These are phyloP conservation scores for Marmota monax DNA, from an alignment of 2,113 vertebrate genomes.

Conservation along the genomic window DNA sequence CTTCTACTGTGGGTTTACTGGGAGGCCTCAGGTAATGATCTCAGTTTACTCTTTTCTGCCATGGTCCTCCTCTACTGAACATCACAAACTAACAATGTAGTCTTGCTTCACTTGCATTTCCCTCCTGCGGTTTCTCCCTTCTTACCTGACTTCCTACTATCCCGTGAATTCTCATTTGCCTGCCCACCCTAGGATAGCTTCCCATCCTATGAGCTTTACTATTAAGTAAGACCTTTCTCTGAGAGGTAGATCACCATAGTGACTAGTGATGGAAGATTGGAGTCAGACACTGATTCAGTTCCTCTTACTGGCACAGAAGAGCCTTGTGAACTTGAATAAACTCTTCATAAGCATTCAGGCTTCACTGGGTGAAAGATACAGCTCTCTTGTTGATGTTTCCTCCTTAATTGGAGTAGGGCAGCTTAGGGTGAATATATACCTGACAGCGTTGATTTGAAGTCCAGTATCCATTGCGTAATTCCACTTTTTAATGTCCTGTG, in stretches of 20 bases:
- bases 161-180: neutral
- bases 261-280: no score
- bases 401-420: neutral
- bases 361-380: neutral
- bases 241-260: neutral
- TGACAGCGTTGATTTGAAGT: neutral
- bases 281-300: neutral
- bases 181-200: rapidly evolving
- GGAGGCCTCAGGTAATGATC: neutral
- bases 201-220: neutral
- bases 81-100: neutral
- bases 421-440: neutral
- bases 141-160: neutral
- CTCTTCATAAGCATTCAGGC: neutral
- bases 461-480: neutral
- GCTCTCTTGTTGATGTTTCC: neutral
- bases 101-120: neutral
- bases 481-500: neutral
- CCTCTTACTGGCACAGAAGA: neutral
- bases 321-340: neutral
- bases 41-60: neutral
- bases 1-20: no score
- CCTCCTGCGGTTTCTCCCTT: neutral
- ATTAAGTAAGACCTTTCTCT: neutral
- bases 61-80: rapidly evolving